Evolutionary conservation across 2,797 vertebrate genomes (phyloP).

Genomic region (Acestrorhynchus altus): DNA sequence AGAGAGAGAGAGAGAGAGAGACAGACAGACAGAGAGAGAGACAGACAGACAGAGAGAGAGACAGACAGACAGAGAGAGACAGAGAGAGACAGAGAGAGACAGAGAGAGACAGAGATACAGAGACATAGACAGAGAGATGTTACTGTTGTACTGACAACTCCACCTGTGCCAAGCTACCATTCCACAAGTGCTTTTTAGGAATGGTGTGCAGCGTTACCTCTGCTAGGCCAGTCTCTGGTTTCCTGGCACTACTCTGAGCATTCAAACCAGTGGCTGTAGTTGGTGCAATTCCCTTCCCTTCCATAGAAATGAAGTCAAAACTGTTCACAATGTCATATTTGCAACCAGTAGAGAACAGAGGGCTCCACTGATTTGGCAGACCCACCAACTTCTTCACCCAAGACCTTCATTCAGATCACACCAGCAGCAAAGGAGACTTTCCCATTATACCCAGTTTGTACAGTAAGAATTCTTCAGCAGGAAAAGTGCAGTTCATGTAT

Average conservation of each 20-base stretch:
- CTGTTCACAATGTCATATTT: too few relatives aligned
- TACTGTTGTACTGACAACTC: background rate
- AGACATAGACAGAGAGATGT: background rate
- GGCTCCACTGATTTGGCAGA: too few relatives aligned
- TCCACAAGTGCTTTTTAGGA: conserved; percentile 33
- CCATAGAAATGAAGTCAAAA: too few relatives aligned
- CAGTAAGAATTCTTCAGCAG: too few relatives aligned
- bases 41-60: background rate
- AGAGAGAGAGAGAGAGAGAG: conserved; percentile 15
- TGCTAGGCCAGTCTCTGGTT: background rate
- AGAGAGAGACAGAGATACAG: too few relatives aligned
- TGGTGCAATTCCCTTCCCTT: too few relatives aligned
- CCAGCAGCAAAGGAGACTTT: too few relatives aligned
- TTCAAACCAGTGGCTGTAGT: background rate
- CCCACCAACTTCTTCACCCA: too few relatives aligned
- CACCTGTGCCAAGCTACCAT: background rate
- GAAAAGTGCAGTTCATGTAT: too few relatives aligned
- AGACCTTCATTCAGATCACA: too few relatives aligned
- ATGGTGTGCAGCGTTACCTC: background rate
- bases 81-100: conserved; percentile 16
- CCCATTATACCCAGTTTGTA: too few relatives aligned
- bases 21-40: background rate
- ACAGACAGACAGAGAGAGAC: background rate
- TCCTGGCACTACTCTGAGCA: background rate
- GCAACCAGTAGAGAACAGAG: too few relatives aligned